Base-by-base conservation (phyloP, 1,140 invertebrate genomes). In the Heliconius congener region DNA sequence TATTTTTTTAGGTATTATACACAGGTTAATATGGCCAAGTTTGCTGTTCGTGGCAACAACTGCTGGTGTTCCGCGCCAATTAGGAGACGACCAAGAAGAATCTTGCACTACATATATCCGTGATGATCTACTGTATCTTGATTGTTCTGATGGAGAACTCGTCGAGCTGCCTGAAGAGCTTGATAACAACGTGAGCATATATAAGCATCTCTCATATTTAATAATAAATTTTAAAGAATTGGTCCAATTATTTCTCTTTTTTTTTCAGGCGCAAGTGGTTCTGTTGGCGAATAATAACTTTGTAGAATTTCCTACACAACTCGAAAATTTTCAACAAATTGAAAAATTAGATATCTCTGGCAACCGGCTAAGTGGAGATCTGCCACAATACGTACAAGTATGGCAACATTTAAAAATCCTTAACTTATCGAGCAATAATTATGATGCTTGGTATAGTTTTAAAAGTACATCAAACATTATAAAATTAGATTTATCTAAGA, bases 361-460 rank as follows among this genome's bases (percentile, higher is more conserved):
- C 73, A 96, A 96, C 84, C 83, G 91, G 46, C 93, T 96, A 52
- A 88, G 86, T 2, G 84, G 80, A 16, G 77, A 96, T 3, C 81
- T 91, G 3, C 85, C 86, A 0, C 79, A 81, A 3, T 92, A 95
- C 34, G 87, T 96, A 4, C 74, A 91, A 39, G 91, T 91, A 0
- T 94, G 95, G 82, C 84, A 82, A 8, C 86, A 91, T 1, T 84
- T 96, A 39, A 84, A 93, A 18, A 93, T 88, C 3, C 82, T 96
- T 11, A 94, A 96, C 84, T 83, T 96, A 82, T 94, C 95, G 18
- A 94, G 95, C 57, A 96, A 96, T 82, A 91, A 94, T 3, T 95
- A 96, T 52, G 90, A 85, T 9, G 92, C 91, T 19, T 96, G 96
- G 96, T 81, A 84, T 23, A 89, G 91, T 55, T 92, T 95, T 42